Evolutionary conservation across 2,113 vertebrate genomes (phyloP), one percentile per base, ranked within the genome.

Genomic region (Sander vitreus): DNA sequence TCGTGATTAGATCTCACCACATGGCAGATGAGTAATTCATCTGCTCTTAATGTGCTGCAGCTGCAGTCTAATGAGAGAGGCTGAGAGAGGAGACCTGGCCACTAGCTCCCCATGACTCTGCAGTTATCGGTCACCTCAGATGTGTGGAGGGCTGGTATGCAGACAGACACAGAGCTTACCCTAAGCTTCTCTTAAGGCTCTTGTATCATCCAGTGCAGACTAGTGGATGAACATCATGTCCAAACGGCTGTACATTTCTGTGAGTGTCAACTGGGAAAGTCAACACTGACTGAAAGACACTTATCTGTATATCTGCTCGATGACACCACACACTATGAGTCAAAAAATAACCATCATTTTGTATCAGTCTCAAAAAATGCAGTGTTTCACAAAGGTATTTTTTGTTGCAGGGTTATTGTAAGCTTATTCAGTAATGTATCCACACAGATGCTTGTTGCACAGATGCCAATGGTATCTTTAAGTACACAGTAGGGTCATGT

Each of bases 11-110:
- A 91, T 90, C 88, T 84, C 85, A 88, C 90, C 94, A 92, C 92
- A 89, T 87, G 87, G 85, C 83, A 84, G 76, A 93, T 93, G 90
- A 94, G 91, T 92, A 88, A 93, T 94, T 94, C 75, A 93, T 94
- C 89, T 85, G 80, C 78, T 89, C 84, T 90, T 94, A 93, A 95
- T 95, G 94, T 90, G 88, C 87, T 92, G 90, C 94, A 94, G 93
- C 93, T 95, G 93, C 79, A 88, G 90, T 84, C 85, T 94, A 95
- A 95, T 95, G 92, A 94, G 89, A 88, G 62, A 21, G 66, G 71
- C 88, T 87, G 65, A 71, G 77, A 85, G 76, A 83, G 81, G 78
- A 85, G 85, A 73, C 83, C 81, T 81, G 82, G 69, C 86, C 79
- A 81, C 74, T 39, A 69, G 80, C 77, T 88, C 83, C 73, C 27